Evolutionary conservation across 2,888 invertebrate species (phyloP).

Genomic region (Gastracanthus pulcherrimus): DNA sequence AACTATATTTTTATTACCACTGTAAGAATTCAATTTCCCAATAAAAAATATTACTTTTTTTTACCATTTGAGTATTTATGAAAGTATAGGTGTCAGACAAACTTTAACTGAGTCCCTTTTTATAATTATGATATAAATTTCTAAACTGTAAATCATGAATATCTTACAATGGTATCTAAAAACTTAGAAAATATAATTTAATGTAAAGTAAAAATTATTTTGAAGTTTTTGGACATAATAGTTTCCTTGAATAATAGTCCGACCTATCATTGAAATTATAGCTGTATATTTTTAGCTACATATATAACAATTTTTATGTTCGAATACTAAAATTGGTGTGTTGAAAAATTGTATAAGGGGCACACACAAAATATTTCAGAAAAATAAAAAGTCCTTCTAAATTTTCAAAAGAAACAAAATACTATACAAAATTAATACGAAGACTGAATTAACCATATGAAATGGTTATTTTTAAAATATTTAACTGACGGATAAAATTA

Average conservation of each 20-base stretch:
- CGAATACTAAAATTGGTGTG: too few relatives aligned
- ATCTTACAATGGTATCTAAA: not conserved
- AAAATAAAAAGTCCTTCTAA: not conserved
- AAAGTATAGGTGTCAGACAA: not conserved
- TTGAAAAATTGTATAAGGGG: too few relatives aligned
- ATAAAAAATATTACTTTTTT: not conserved
- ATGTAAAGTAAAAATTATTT: not conserved
- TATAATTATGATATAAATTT: too few relatives aligned
- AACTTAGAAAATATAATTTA: not conserved
- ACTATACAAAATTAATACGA: not conserved
- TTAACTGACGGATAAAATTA: too few relatives aligned
- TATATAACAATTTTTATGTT: too few relatives aligned
- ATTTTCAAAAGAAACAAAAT: not conserved
- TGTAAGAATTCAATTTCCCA: not conserved
- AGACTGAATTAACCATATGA: constrained; percentile 16
- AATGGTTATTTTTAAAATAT: too few relatives aligned
- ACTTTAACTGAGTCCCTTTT: not conserved
- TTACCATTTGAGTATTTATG: not conserved
- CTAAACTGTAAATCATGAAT: not conserved
- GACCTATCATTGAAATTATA: not conserved
- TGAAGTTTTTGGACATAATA: too few relatives aligned
- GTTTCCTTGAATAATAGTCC: not conserved
- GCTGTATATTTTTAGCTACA: too few relatives aligned
- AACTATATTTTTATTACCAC: not conserved
- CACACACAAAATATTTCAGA: not conserved